Base-by-base conservation (phyloP, 2,113 vertebrate genomes). In the Saguinus imperator region DNA sequence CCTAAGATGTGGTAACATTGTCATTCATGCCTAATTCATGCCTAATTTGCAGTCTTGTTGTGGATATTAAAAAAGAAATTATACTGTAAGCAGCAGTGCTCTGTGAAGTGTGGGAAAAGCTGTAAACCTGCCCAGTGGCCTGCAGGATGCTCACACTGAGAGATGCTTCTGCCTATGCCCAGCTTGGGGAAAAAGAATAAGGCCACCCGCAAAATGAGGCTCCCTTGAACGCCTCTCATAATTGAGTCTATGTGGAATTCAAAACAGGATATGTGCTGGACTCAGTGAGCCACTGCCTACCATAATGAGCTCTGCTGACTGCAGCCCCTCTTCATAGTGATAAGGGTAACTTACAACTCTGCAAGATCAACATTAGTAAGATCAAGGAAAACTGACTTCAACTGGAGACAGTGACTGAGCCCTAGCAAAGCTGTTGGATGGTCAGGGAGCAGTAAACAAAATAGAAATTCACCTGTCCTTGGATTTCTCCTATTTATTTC, bases 201-300 rank as follows among this genome's bases (percentile, higher is more conserved):
- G 43, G 12, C 27, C 75, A n/a, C 29, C 11, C 3, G 81, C 35
- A 57, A 57, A 73, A 72, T 43, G 43, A 64, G 95, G 85, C 91
- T 91, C 97, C 97, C 25, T 89, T 94, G 96, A 98, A 98, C 95
- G 89, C 3, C 93, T 91, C 88, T 87, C 97, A 25, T 25, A 92
- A 97, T 52, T 94, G 79, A 97, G 96, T 91, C 91, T 91, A 75
- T 21, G 91, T 17, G 43, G 61, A 96, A 45, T 27, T 37, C 57
- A 75, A 48, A 50, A 57, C 87, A 95, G 73, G 81, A 12, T 79
- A 66, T 97, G 48, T 57, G 8, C 73, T 85, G 5, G 79, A 64
- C 73, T 92, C 45, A 92, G 86, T 52, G 81, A 48, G 55, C 9
- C 9, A 21, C 18, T 11, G 70, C 95, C 96, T 95, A 94, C 93